phyloP scores from a whole-genome alignment of 2,113 vertebrate species.

The Vidua chalybeata region DNA sequence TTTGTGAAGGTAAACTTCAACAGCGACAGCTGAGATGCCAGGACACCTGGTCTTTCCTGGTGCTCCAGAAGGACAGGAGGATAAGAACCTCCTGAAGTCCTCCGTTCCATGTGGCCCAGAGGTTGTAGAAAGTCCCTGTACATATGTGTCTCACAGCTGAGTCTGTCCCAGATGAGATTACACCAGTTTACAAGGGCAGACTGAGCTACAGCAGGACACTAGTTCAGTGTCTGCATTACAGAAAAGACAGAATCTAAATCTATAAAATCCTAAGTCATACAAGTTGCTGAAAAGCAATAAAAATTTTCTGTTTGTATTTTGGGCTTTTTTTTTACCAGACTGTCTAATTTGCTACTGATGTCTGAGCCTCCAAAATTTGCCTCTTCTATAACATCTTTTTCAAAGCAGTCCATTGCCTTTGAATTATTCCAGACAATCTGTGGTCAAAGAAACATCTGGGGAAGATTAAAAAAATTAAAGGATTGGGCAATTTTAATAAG shows the following conservation, averaged over 20 bases:
- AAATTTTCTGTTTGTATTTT: not conserved
- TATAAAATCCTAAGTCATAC: not conserved
- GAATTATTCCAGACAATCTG: not conserved
- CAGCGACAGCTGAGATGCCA: not conserved
- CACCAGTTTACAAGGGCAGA: not conserved
- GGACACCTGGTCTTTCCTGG: not conserved
- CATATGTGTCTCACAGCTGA: accelerated
- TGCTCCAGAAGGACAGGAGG: not conserved
- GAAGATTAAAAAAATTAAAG: not conserved
- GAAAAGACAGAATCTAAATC: not conserved
- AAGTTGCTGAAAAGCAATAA: not conserved
- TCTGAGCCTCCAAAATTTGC: not conserved
- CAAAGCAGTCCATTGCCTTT: not conserved
- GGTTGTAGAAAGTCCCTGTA: not conserved
- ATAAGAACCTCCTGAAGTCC: not conserved
- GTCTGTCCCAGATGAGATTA: not conserved
- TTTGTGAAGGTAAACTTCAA: not conserved
- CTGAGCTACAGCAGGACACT: not conserved
- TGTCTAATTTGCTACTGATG: not conserved
- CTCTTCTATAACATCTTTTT: not conserved
- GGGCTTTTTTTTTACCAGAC: not conserved
- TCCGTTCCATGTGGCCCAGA: not conserved
- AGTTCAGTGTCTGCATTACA: not conserved
- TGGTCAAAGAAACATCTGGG: not conserved
- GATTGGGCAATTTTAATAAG: not conserved